These are phyloP conservation scores for Vanessa cardui DNA, from an alignment of 2,888 invertebrate species.

Conservation along the genomic window DNA sequence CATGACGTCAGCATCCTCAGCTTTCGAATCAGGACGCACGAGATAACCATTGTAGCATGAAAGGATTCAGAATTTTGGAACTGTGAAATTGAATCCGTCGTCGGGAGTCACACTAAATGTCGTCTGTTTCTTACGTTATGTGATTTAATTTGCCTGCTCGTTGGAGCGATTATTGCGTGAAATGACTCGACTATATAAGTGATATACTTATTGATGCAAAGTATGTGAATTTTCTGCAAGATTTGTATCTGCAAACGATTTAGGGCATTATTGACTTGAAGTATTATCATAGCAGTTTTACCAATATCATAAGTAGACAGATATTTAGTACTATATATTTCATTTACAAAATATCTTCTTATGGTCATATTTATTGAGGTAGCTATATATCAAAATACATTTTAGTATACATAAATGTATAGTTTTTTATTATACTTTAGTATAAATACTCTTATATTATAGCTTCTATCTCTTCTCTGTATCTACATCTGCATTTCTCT, in stretches of 20 bases:
- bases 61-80: slow-evolving; percentile 21
- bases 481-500: too few relatives aligned
- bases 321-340: too few relatives aligned
- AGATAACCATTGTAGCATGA: slow-evolving; percentile 25
- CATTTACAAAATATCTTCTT: too few relatives aligned
- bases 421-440: too few relatives aligned
- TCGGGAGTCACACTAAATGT: slow-evolving; percentile 37
- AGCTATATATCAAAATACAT: too few relatives aligned
- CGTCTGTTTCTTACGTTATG: slow-evolving; percentile 40
- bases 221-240: neutral
- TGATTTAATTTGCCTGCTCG: slow-evolving; percentile 42
- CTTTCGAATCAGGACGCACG: slow-evolving; percentile 2
- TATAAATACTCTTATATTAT: too few relatives aligned
- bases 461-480: too few relatives aligned
- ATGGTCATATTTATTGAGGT: too few relatives aligned
- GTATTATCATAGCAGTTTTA: too few relatives aligned
- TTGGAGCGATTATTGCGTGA: slow-evolving; percentile 33
- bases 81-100: slow-evolving; percentile 37
- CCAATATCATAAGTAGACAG: too few relatives aligned
- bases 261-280: too few relatives aligned
- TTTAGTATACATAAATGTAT: too few relatives aligned
- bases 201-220: slow-evolving; percentile 5
- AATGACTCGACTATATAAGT: slow-evolving; percentile 7
- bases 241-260: neutral
- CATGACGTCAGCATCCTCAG: neutral